Evolutionary conservation across 2,797 vertebrate genomes (phyloP).

Genomic region (Chelon auratus): DNA sequence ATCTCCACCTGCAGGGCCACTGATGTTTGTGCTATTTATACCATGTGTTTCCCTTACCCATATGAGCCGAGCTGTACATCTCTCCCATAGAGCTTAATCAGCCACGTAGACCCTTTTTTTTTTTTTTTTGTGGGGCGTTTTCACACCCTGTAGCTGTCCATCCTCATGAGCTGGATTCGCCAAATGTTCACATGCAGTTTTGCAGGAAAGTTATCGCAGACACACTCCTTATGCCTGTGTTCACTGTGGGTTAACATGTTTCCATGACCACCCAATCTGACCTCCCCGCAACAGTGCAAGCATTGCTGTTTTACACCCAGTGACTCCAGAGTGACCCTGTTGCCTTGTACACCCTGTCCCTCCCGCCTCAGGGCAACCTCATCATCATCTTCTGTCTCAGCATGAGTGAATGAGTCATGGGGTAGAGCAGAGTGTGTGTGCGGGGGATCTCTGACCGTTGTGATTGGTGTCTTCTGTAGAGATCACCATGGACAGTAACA

Average conservation of each 20-base stretch:
- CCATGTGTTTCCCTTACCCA: slow-evolving; percentile 68
- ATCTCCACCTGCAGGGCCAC: slow-evolving; percentile 70
- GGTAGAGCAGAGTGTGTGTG: slow-evolving; percentile 72
- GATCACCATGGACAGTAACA: slow-evolving; percentile 97
- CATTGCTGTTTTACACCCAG: slow-evolving; percentile 87
- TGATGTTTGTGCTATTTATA: slow-evolving; percentile 78
- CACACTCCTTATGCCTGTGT: slow-evolving; percentile 46
- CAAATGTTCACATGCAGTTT: slow-evolving; percentile 68
- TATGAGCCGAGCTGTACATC: slow-evolving; percentile 75
- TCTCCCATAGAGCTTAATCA: slow-evolving; percentile 71
- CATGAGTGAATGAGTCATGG: slow-evolving; percentile 75
- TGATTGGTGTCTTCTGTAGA: slow-evolving; percentile 92
- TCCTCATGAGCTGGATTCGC: slow-evolving; percentile 70
- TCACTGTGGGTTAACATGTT: slow-evolving; percentile 65
- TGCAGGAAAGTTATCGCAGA: slow-evolving; percentile 62
- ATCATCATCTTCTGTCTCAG: slow-evolving; percentile 72
- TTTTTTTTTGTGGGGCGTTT: slow-evolving; percentile 41
- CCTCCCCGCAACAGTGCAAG: slow-evolving; percentile 67
- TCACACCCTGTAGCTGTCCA: slow-evolving; percentile 62
- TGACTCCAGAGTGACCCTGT: slow-evolving; percentile 77
- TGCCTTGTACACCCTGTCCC: slow-evolving; percentile 55
- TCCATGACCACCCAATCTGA: slow-evolving; percentile 55
- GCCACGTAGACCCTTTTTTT: slow-evolving; percentile 53
- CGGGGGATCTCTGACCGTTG: slow-evolving; percentile 77
- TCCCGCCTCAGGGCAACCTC: slow-evolving; percentile 58